Evolutionary conservation across 2,888 invertebrate genomes (phyloP), one percentile per base, ranked within the genome.

Genomic region (Tethea ocularis): DNA sequence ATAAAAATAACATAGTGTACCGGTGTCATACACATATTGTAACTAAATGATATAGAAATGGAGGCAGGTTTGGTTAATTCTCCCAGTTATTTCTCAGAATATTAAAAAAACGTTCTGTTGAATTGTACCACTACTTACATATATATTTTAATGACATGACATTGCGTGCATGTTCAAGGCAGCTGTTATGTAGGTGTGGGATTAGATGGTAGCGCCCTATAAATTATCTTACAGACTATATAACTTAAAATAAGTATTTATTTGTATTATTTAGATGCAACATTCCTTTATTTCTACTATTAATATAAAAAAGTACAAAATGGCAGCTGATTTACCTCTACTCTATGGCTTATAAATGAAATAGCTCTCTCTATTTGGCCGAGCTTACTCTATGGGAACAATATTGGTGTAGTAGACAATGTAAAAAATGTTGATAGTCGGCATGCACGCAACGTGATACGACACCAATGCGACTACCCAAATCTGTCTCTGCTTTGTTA

Each of bases 341-440:
- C 75, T 74, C 56, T 77, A 75, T 76, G 74, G 78, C 76, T 80
- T 75, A 68, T 73, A 78, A 69, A 66, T 68, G 74, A 77, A 72
- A 76, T 67, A 69, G 67, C 66, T 70, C 69, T 71, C 62, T 72
- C 66, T 74, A 77, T 88, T 91, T 83, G 86, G 89, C 86, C 84
- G 91, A 91, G 91, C 91, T 92, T 92, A 91, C 80, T 85, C 77
- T 83, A 83, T 84, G 92, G 92, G 91, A 92, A 89, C 92, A 92
- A 92, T 89, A 85, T 87, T 87, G 87, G 87, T 80, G 77, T 88
- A 87, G 79, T 75, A 74, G 73, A 69, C 69, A 69, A 75, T 75
- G 64, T 70, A 68, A 78, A 73, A 75, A 73, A 72, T 46, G 46
- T 77, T 75, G 83, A 78, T 78, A 82, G 74, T 67, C 57, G 63